Evolutionary conservation across 2,888 invertebrate genomes (phyloP), one percentile per base, ranked within the genome.

Genomic region (Falcaria lacertinaria): DNA sequence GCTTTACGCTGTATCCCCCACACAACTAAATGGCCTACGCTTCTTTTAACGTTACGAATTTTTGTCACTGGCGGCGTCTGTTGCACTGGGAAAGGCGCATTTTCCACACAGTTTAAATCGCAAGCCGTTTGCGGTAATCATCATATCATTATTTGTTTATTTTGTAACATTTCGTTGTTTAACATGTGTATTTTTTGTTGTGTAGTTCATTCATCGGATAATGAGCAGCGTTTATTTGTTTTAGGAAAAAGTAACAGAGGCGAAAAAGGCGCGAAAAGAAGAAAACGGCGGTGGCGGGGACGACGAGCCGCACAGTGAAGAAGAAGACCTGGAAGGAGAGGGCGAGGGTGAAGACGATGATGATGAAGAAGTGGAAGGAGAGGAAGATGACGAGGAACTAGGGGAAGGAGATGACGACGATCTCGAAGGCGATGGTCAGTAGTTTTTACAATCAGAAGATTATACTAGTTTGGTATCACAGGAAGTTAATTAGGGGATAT

Each of bases 231-330:
- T 36, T 51, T 11, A 11, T 28, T 28, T 38, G 39, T 70, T 70
- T 59, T 76, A 94, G 94, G 94, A 94, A 57, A 94, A 94, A 86
- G 89, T 89, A 56, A 93, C 94, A 45, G 94, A 94, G 48, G 91
- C 92, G 57, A 95, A 95, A 89, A 94, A 94, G 87, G 92, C 93
- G 84, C 94, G 93, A 90, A 94, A 94, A 87, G 94, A 94, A 72
- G 94, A 94, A 74, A 94, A 94, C 67, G 94, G 94, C 25, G 93
- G 92, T 43, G 93, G 92, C 17, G 90, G 90, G 33, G 90, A 90
- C 6, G 91, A 90, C 16, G 92, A 92, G 48, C 85, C 85, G 51
- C 90, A 91, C 63, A 91, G 90, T 60, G 91, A 94, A 58, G 93
- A 93, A 39, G 93, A 93, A 45, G 93, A 93, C 50, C 91, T 92